These are phyloP conservation scores for Physeter macrocephalus DNA, from an alignment of 2,113 vertebrate species.

Conservation along the genomic window DNA sequence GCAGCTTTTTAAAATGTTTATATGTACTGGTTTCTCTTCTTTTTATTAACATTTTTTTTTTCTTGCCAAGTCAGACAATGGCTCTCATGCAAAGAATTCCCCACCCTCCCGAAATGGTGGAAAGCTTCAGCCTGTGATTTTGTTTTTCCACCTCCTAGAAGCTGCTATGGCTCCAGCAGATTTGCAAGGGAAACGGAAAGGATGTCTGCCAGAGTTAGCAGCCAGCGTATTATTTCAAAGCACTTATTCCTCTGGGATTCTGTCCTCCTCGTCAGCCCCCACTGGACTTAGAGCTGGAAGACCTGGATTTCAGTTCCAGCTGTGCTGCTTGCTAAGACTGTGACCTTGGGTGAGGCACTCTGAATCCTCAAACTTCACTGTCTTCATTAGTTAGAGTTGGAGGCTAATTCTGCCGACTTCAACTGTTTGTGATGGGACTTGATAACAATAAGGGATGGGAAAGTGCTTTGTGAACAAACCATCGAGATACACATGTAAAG, in stretches of 20 bases:
- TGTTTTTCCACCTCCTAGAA: conserved; percentile 42
- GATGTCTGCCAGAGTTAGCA: neutral
- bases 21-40: conserved; percentile 6
- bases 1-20: neutral
- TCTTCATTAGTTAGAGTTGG: neutral
- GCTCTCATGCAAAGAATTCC: conserved; percentile 66
- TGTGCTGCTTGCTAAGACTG: neutral
- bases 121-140: neutral
- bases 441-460: neutral
- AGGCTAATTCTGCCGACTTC: neutral
- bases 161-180: neutral
- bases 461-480: neutral
- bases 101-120: conserved; percentile 29
- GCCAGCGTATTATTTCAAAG: neutral
- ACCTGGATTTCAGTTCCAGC: neutral
- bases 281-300: neutral
- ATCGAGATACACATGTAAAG: neutral
- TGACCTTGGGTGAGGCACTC: neutral
- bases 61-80: conserved; percentile 68
- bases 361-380: neutral
- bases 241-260: neutral
- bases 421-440: neutral
- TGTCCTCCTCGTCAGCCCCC: neutral
- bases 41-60: conserved; percentile 63
- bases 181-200: neutral